These are phyloP conservation scores for Epistrophella euchroma DNA, from an alignment of 2,888 invertebrate genomes.

Conservation along the genomic window DNA sequence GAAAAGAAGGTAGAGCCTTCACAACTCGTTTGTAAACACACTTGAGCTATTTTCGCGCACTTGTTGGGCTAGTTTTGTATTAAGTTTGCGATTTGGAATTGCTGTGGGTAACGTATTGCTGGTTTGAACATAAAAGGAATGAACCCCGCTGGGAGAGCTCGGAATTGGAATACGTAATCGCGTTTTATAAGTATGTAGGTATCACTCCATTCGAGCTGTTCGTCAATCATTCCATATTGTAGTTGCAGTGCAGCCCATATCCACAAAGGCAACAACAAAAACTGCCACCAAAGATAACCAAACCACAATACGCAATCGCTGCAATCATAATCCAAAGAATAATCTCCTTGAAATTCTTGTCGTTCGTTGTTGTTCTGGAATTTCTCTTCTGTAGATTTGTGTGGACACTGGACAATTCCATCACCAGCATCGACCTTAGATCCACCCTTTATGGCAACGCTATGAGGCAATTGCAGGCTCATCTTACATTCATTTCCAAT, in stretches of 20 bases:
- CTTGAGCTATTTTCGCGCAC: conserved; percentile 21
- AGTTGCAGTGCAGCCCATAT: conserved; percentile 11
- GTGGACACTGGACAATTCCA: conserved; percentile 47
- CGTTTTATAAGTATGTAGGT: neutral
- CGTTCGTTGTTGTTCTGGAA: conserved; percentile 40
- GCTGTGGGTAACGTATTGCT: conserved; percentile 2
- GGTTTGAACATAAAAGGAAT: conserved; percentile 9
- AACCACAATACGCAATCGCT: neutral
- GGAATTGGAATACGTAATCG: conserved; percentile 7
- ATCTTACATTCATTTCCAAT: conserved; percentile 72
- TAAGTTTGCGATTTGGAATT: neutral
- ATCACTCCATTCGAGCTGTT: conserved; percentile 6
- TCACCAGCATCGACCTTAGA: conserved; percentile 30
- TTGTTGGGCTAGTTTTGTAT: neutral
- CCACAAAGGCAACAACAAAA: neutral
- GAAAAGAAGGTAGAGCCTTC: neutral
- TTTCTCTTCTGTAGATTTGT: conserved; percentile 39
- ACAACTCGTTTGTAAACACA: neutral
- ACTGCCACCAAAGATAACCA: neutral
- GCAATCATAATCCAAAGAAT: conserved; percentile 59
- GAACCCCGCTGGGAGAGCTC: conserved; percentile 21
- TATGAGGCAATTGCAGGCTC: conserved; percentile 52
- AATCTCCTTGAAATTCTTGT: conserved; percentile 48
- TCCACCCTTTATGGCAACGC: conserved; percentile 60
- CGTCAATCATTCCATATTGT: conserved; percentile 47